A percentile compares a stretch with the other conserved stretches of the same genome.
These are phyloP conservation scores for Propithecus deckenii DNA, from an alignment of 2,797 vertebrate genomes.

Conservation along the genomic window DNA sequence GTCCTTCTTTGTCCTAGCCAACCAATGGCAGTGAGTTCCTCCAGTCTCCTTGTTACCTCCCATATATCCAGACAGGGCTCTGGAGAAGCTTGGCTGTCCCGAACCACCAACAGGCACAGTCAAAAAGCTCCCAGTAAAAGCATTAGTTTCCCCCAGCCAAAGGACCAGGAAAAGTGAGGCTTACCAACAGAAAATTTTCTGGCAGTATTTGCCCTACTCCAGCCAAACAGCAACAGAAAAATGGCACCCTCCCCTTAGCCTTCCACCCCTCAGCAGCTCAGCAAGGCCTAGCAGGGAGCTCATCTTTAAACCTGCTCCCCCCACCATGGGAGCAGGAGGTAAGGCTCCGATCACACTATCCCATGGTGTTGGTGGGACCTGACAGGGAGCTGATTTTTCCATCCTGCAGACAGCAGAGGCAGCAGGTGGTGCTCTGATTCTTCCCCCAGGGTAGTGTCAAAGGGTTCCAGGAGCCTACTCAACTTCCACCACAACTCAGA, in stretches of 20 bases:
- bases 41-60: background rate
- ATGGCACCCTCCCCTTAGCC: accelerated
- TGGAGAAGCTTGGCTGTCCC: background rate
- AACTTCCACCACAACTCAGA: background rate
- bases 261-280: background rate
- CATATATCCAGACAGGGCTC: background rate
- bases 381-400: background rate
- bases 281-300: background rate
- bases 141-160: background rate
- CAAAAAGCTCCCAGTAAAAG: background rate
- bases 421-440: background rate
- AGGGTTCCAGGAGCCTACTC: background rate
- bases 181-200: background rate
- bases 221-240: background rate
- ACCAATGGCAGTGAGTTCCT: background rate
- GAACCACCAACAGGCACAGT: background rate
- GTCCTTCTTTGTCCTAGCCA: background rate
- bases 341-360: too few species aligned
- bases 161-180: background rate
- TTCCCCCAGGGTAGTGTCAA: accelerated
- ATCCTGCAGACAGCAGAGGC: background rate
- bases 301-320: background rate
- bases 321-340: background rate
- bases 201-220: background rate
- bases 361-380: background rate